phyloP scores from a whole-genome alignment of 2,888 invertebrate species.

The Drosophila subsilvestris region DNA sequence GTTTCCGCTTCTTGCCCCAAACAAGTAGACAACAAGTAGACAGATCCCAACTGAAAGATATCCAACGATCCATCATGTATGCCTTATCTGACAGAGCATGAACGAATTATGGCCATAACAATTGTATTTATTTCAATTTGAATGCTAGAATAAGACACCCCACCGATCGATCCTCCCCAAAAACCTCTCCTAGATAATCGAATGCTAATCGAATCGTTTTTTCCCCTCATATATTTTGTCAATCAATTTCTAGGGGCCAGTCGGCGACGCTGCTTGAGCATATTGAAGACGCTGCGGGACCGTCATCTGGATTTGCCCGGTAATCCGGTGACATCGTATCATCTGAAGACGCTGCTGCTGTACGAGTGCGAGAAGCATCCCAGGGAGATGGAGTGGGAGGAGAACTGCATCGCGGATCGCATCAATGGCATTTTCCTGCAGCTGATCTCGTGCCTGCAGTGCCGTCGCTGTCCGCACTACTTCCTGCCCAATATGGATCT shows the following conservation, averaged over 20 bases:
- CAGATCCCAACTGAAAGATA: neutral
- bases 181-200: neutral
- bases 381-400: slow-evolving; percentile 97
- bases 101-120: neutral
- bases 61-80: slow-evolving; percentile 20
- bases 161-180: neutral
- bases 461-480: slow-evolving; percentile 97
- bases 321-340: slow-evolving; percentile 95
- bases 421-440: slow-evolving; percentile 97
- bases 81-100: slow-evolving; percentile 9
- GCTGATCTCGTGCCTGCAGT: slow-evolving; percentile 97
- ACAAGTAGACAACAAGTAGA: neutral
- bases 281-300: slow-evolving; percentile 95
- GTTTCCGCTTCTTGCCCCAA: no score
- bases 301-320: slow-evolving; percentile 94
- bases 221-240: neutral
- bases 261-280: slow-evolving; percentile 93
- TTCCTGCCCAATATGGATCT: slow-evolving; percentile 97
- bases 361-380: slow-evolving; percentile 99
- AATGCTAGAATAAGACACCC: neutral
- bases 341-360: slow-evolving; percentile 94
- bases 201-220: neutral
- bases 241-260: slow-evolving; percentile 86
- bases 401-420: slow-evolving; percentile 94
- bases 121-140: slow-evolving; percentile 6